Evolutionary conservation across 2,888 invertebrate genomes (phyloP).

Genomic region (Dryococelus australis): DNA sequence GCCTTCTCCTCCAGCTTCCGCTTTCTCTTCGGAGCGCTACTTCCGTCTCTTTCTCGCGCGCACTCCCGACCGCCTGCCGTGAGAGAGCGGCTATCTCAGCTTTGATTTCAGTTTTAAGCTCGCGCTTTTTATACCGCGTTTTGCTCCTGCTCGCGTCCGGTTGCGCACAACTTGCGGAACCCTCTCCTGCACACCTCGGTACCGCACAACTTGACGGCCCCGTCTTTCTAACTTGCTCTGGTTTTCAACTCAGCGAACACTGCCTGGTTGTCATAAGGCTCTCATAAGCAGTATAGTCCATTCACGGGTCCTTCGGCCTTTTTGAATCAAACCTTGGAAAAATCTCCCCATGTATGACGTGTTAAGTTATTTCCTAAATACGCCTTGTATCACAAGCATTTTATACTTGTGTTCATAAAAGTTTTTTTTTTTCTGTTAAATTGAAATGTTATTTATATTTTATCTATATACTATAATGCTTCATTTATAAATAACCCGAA

Average conservation of each 20-base stretch:
- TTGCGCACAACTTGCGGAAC: background rate
- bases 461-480: no score
- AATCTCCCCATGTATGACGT: no score
- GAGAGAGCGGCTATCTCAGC: conserved; percentile 13
- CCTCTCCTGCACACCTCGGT: background rate
- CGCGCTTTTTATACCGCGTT: conserved; percentile 30
- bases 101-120: conserved; percentile 41
- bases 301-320: no score
- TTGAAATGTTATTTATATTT: no score
- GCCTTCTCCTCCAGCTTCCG: conserved; percentile 38
- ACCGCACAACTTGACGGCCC: background rate
- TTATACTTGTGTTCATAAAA: no score
- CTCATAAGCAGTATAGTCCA: no score
- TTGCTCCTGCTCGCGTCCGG: background rate
- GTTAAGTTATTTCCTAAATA: no score
- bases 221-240: background rate
- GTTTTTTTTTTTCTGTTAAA: no score
- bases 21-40: background rate
- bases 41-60: background rate
- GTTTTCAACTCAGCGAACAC: background rate
- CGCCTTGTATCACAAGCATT: no score
- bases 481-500: no score
- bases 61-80: background rate
- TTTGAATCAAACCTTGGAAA: no score
- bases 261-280: no score